Evolutionary conservation across 2,888 invertebrate species (phyloP).

Genomic region (Limnephilus auricula): DNA sequence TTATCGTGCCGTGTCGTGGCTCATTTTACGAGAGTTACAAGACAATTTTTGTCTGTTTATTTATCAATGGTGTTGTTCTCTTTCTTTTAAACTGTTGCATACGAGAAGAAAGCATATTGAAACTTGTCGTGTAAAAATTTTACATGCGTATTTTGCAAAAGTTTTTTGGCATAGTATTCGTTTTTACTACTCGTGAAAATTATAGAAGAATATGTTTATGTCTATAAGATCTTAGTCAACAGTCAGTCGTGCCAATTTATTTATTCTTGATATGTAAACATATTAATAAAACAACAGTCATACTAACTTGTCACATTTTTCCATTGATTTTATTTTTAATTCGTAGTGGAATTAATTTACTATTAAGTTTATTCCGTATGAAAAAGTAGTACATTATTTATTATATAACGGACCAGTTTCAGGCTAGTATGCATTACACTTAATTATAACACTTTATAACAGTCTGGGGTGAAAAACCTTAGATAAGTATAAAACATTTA

Average conservation of each 20-base stretch:
- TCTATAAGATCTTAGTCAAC: background rate
- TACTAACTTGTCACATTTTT: too few species aligned
- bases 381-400: background rate
- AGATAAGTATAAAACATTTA: too few species aligned
- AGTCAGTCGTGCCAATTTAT: too few species aligned
- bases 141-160: background rate
- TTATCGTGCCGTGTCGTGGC: background rate
- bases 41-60: background rate
- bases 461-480: too few species aligned
- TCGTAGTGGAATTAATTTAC: background rate
- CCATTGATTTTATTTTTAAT: background rate
- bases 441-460: background rate
- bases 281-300: too few species aligned
- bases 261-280: too few species aligned
- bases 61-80: background rate
- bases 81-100: background rate
- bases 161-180: background rate
- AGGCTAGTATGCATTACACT: background rate
- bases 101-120: background rate
- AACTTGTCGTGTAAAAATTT: background rate
- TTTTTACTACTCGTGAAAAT: background rate
- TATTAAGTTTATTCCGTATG: too few species aligned
- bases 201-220: background rate
- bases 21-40: background rate
- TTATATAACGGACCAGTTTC: background rate